A percentile compares a stretch with the other conserved stretches of the same genome.
Evolutionary conservation across 2,797 vertebrate genomes (phyloP).

Genomic region (Chelmon rostratus): DNA sequence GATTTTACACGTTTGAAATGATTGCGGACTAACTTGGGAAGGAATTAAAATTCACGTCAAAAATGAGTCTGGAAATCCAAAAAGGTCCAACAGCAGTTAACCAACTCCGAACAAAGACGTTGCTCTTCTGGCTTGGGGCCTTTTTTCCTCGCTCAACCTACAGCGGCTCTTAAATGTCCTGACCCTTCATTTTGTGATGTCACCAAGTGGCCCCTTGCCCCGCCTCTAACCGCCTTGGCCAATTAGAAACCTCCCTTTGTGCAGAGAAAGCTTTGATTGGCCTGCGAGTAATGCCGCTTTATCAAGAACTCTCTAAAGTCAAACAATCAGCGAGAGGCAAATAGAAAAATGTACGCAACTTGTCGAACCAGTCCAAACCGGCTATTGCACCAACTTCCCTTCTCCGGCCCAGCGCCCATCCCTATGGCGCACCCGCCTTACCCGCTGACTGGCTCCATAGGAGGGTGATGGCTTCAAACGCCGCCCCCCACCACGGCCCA

Average conservation of each 20-base stretch:
- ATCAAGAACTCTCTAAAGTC: constrained; percentile 62
- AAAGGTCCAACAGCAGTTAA: background rate
- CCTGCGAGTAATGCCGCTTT: constrained; percentile 39
- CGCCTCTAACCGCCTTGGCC: constrained; percentile 51
- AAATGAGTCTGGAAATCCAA: background rate
- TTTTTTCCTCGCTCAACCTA: constrained; percentile 37
- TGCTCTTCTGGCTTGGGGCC: constrained; percentile 32
- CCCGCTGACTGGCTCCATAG: constrained; percentile 70
- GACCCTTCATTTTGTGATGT: constrained; percentile 60
- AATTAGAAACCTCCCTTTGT: constrained; percentile 60
- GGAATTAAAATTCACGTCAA: background rate
- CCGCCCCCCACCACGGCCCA: constrained; percentile 67
- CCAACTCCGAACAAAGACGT: constrained; percentile 29
- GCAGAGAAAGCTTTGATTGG: constrained; percentile 59
- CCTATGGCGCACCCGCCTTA: constrained; percentile 50
- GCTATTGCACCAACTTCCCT: constrained; percentile 45
- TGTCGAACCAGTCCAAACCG: constrained; percentile 64
- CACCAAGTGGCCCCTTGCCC: constrained; percentile 41
- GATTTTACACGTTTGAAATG: constrained; percentile 19
- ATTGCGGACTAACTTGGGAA: constrained; percentile 9
- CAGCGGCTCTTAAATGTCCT: constrained; percentile 61
- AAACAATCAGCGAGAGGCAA: constrained; percentile 67
- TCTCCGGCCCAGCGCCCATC: constrained; percentile 49
- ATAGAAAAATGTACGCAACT: constrained; percentile 43
- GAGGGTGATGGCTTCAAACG: constrained; percentile 78